Percentiles rank a stretch among this genome's conserved stretches.
Conservation (phyloP, 2,797 vertebrate genomes). For the Sylvia borin region DNA sequence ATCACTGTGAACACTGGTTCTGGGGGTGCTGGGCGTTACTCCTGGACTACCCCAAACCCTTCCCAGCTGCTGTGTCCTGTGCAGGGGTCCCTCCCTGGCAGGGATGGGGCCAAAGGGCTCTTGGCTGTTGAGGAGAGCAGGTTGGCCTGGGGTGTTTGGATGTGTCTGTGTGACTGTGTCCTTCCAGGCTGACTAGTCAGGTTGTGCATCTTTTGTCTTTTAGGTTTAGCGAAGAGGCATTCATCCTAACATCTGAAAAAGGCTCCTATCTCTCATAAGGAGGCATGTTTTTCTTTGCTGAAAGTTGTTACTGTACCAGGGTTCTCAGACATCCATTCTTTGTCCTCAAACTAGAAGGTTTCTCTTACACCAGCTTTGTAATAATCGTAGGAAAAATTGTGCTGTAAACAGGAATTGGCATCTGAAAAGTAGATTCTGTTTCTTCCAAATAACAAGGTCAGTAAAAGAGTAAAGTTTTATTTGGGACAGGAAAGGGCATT, state of each 20-base stretch:
- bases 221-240: neutral
- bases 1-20: fast-evolving
- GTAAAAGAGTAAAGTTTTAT: neutral
- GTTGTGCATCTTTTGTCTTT: neutral
- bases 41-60: fast-evolving
- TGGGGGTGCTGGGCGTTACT: neutral
- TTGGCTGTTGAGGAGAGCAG: neutral
- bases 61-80: neutral
- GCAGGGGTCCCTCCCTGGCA: neutral
- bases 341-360: neutral
- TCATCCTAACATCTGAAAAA: neutral
- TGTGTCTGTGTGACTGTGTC: fast-evolving
- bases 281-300: neutral
- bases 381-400: neutral
- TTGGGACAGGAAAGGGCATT: neutral
- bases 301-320: neutral
- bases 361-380: neutral
- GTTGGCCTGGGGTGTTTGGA: fast-evolving
- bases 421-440: neutral
- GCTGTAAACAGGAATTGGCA: too few relatives aligned
- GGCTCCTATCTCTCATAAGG: neutral
- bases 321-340: neutral
- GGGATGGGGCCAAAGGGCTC: fast-evolving
- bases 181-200: fast-evolving
- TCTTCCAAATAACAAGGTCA: neutral